These are phyloP conservation scores for Drosophila sucinea DNA, from an alignment of 1,140 invertebrate genomes.

Conservation along the genomic window DNA sequence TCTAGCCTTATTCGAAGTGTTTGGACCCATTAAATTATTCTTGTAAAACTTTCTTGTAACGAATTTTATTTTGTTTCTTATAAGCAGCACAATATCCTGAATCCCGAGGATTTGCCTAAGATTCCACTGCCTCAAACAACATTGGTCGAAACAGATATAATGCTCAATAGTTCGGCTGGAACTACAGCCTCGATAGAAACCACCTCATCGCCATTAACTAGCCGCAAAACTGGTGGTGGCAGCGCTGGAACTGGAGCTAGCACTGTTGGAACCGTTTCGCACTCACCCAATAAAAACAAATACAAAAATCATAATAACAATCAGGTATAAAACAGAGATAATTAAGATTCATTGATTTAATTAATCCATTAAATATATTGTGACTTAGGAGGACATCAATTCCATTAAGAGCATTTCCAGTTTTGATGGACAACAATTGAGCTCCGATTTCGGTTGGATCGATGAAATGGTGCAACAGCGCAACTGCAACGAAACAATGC, in stretches of 20 bases:
- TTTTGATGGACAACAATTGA: slow-evolving; percentile 40
- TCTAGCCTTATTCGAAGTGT: too few species aligned
- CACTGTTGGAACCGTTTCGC: not conserved
- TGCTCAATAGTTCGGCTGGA: slow-evolving; percentile 62
- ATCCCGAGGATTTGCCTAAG: slow-evolving; percentile 57
- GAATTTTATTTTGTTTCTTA: not conserved
- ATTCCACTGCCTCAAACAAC: slow-evolving; percentile 16
- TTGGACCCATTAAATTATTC: too few species aligned
- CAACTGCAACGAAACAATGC: slow-evolving; percentile 60
- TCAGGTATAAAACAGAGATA: slow-evolving; percentile 39
- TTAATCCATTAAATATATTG: not conserved
- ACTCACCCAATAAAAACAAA: slow-evolving; percentile 51
- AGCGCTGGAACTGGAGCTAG: not conserved
- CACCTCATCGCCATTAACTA: slow-evolving; percentile 48
- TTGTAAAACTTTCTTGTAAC: too few species aligned
- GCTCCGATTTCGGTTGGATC: slow-evolving; percentile 67
- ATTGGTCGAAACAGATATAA: slow-evolving; percentile 47
- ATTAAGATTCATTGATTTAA: not conserved
- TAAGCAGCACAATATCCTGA: slow-evolving; percentile 47
- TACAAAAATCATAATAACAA: slow-evolving; percentile 70
- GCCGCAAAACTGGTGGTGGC: slow-evolving; percentile 30
- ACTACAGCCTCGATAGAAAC: slow-evolving; percentile 68
- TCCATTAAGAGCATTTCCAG: slow-evolving; percentile 78
- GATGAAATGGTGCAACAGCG: slow-evolving; percentile 65
- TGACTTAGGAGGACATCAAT: slow-evolving; percentile 72